Evolutionary conservation across 2,113 vertebrate genomes (phyloP), one percentile per base, ranked within the genome.

Genomic region (Bambusicola thoracicus): DNA sequence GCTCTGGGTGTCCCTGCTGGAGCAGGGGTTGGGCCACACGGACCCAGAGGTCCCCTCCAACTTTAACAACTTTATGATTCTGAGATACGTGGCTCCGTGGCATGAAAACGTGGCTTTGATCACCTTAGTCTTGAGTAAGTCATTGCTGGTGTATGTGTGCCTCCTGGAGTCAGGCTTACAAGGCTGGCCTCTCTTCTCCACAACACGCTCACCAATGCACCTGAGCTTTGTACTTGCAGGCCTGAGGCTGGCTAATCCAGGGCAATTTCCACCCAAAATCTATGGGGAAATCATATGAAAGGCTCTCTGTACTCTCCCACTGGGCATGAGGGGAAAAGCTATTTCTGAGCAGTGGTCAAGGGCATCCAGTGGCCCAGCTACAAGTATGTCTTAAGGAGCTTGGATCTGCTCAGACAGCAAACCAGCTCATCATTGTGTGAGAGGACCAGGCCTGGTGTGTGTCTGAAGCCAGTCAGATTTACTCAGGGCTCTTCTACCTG

Each of bases 151-250:
- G 66, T 32, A 25, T 5, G 13, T 0, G 2, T 56, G 21, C 43
- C 27, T 34, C 36, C 32, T 2, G 1, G 29, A 21, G 63, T 11
- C 2, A 2, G 36, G 55, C 63, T 61, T 53, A 30, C 36, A 40
- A 40, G 48, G 30, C 13, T 13, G 44, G 40, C n/a, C 27, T 18
- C 13, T 12, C 13, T 44, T 27, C 63, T 44, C 65, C 78, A 58
- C 55, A n/a, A 29, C 0, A 5, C 34, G 53, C 72, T 58, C 41
- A n/a, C 21, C 61, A 51, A 13, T 38, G 1, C 0, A 2, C 30
- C 46, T 3, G 3, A 5, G 6, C 24, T 63, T 74, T 0, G 2
- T 24, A 30, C 46, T 78, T 2, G 1, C 30, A 32, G 62, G 11
- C 30, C 36, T 63, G 34, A 78, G 27, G 46, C 27, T 36, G n/a